A percentile compares a stretch with the other conserved stretches of the same genome.
phyloP scores from a whole-genome alignment of 2,797 vertebrate species.

The Otus scops region DNA sequence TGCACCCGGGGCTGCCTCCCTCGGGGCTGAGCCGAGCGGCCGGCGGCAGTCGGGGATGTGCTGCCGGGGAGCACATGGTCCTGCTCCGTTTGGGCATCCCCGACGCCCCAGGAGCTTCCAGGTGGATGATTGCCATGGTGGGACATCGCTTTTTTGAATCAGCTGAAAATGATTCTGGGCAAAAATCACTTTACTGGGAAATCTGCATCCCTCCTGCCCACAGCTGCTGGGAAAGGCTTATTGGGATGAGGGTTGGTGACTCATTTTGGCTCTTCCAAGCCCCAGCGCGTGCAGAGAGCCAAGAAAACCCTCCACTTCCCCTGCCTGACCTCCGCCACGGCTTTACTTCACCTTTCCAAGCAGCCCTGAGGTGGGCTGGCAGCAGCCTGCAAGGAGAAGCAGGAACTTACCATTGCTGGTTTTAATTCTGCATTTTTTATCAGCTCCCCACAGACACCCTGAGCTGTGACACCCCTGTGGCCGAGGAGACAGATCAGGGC shows the following conservation, averaged over 20 bases:
- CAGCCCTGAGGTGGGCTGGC: fast-evolving
- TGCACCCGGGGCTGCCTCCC: not conserved
- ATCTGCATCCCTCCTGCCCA: not conserved
- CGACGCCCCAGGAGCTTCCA: fast-evolving
- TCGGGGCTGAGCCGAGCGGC: fast-evolving
- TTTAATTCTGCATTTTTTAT: not conserved
- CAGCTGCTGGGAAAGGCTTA: not conserved
- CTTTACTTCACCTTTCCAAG: not conserved
- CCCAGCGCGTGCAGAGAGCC: not conserved
- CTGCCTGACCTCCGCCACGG: fast-evolving
- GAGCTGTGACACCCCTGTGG: fast-evolving
- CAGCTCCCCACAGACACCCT: not conserved
- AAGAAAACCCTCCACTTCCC: not conserved
- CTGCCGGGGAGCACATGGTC: fast-evolving
- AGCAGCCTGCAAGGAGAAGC: not conserved
- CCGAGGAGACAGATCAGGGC: not conserved
- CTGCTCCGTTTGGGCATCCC: not conserved
- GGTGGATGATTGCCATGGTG: not conserved
- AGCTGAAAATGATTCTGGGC: fast-evolving
- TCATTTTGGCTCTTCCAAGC: not conserved
- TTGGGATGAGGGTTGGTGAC: not conserved
- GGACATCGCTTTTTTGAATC: not conserved
- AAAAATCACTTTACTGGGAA: not conserved
- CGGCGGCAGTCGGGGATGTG: not conserved
- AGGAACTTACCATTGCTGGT: not conserved